phyloP scores from a whole-genome alignment of 2,888 invertebrate species.

The Amblyteles armatorius region DNA sequence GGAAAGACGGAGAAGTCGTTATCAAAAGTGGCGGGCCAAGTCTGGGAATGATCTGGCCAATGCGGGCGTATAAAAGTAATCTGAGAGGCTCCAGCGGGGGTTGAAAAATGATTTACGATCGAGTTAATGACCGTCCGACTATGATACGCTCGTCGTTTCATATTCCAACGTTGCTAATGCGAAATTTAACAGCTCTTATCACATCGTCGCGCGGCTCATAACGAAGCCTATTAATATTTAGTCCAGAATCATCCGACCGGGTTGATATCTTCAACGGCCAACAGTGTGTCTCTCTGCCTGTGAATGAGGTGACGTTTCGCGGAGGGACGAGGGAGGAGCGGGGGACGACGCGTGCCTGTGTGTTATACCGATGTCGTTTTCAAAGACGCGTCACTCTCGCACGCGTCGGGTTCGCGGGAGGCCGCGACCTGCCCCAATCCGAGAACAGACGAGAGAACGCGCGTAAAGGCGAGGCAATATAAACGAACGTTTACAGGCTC shows the following conservation, averaged over 20 bases:
- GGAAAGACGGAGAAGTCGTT: background rate
- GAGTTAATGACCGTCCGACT: background rate
- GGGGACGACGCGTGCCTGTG: constrained; percentile 28
- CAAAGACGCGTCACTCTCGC: constrained; percentile 73
- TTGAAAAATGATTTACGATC: constrained; percentile 42
- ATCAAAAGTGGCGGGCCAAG: constrained; percentile 26
- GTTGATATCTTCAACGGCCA: constrained; percentile 32
- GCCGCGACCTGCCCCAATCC: constrained; percentile 83
- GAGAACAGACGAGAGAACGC: constrained; percentile 64
- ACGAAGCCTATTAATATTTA: constrained; percentile 29
- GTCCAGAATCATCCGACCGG: constrained; percentile 15
- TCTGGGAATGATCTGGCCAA: constrained; percentile 4
- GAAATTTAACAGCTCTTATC: constrained; percentile 9
- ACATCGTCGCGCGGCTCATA: constrained; percentile 39
- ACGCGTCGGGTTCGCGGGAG: constrained; percentile 71
- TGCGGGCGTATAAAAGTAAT: constrained; percentile 15
- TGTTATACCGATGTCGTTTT: constrained; percentile 68
- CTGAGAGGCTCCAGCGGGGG: constrained; percentile 18
- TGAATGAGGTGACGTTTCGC: constrained; percentile 4
- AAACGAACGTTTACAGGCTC: constrained; percentile 85
- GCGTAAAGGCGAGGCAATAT: constrained; percentile 83
- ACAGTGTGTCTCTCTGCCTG: background rate
- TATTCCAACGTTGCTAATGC: background rate
- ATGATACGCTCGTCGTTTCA: background rate
- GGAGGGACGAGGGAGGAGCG: background rate